Evolutionary conservation across 2,113 vertebrate genomes (phyloP), one percentile per base, ranked within the genome.

Genomic region (Prunella himalayana): DNA sequence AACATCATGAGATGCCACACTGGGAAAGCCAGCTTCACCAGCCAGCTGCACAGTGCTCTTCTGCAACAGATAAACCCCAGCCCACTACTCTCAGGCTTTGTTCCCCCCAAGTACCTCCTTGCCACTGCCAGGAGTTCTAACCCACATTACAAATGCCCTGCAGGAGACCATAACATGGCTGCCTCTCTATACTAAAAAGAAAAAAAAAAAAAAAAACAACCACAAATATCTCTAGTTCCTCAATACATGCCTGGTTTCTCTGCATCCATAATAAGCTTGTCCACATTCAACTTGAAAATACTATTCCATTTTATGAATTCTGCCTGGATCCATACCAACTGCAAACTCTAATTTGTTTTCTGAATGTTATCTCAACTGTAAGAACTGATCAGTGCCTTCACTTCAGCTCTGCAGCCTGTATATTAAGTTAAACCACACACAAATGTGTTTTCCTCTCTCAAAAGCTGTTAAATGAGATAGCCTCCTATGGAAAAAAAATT

Each of bases 361-460:
- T 88, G 90, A 95, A 95, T 69, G 94, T 87, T 90, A 82, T 93
- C 90, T 94, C 94, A 72, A 79, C 79, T 87, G 65, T 64, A 82
- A 56, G 78, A 97, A 57, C 82, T 44, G 78, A 90, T 88, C 85
- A 71, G 92, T 10, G 70, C 90, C 73, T 93, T 78, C 78, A 19
- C 90, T 84, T 47, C 57, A 51, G 90, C 87, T 94, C 92, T 66
- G 92, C 82, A 85, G 84, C 33, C 50, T 70, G 50, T 69, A 21
- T 77, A 83, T 83, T 73, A 73, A 89, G 81, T 60, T 44, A 94
- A 93, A 85, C 51, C 75, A 53, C 82, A 92, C 57, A 65, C n/a
- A 82, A 80, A 95, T 15, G 68, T 18, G 54, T 71, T 82, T 79
- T 70, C 71, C 57, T 45, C 90, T 85, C 85, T 82, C 61, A 75